phyloP scores from a whole-genome alignment of 2,888 invertebrate genomes.

The Conus canariensis region DNA sequence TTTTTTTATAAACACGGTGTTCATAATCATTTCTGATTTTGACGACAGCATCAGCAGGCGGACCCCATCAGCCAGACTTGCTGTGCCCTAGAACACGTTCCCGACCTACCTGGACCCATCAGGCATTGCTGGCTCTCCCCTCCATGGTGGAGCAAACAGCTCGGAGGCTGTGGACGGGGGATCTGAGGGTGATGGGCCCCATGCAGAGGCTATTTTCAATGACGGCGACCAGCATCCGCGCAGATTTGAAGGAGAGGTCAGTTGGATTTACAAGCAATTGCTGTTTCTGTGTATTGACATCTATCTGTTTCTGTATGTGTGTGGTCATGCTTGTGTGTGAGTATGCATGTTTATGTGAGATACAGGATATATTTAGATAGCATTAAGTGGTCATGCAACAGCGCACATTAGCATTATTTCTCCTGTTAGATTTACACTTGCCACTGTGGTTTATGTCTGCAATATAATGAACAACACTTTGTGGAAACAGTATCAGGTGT shows the following conservation, averaged over 20 bases:
- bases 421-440: no score
- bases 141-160: neutral
- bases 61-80: constrained; percentile 65
- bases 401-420: no score
- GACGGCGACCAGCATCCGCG: constrained; percentile 15
- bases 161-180: constrained; percentile 6
- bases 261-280: no score
- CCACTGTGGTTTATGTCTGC: no score
- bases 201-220: constrained; percentile 42
- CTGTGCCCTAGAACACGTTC: constrained; percentile 69
- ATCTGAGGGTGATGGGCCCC: constrained; percentile 31
- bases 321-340: neutral
- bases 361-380: no score
- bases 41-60: constrained; percentile 44
- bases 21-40: no score
- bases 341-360: neutral
- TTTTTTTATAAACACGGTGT: no score
- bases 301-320: neutral
- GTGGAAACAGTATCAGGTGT: no score
- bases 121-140: constrained; percentile 49
- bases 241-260: constrained; percentile 6
- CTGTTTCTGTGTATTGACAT: neutral
- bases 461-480: no score
- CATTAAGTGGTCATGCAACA: no score
- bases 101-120: constrained; percentile 65